phyloP scores from a whole-genome alignment of 2,797 vertebrate species.

The Poeciliopsis presidionis region DNA sequence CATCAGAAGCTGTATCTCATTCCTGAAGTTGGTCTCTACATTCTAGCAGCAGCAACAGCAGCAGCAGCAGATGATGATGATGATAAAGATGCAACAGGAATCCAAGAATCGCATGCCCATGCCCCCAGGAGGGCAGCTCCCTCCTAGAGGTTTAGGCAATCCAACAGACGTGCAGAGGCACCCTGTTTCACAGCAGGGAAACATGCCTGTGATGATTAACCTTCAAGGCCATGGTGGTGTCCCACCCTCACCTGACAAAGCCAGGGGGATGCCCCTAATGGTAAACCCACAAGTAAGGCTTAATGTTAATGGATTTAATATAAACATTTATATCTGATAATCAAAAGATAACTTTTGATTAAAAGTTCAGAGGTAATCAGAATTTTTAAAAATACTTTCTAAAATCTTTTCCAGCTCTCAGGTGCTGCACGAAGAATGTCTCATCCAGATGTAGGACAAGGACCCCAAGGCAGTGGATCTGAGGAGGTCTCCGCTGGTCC shows the following conservation, averaged over 20 bases:
- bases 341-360: not conserved
- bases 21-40: slow-evolving; percentile 1
- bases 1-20: not conserved
- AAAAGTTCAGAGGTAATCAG: not conserved
- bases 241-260: slow-evolving; percentile 94
- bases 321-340: not conserved
- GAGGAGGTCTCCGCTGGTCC: slow-evolving; percentile 83
- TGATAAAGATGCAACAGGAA: slow-evolving; percentile 97
- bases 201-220: slow-evolving; percentile 93
- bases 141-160: slow-evolving; percentile 85
- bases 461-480: slow-evolving; percentile 84
- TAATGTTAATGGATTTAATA: not conserved
- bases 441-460: slow-evolving; percentile 88
- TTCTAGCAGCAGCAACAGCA: slow-evolving; percentile 63
- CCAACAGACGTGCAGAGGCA: slow-evolving; percentile 88
- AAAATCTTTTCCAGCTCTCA: slow-evolving; percentile 70
- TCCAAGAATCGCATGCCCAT: slow-evolving; percentile 91
- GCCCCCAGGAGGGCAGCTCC: slow-evolving; percentile 88
- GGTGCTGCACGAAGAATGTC: slow-evolving; percentile 88
- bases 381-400: not conserved
- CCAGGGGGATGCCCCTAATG: slow-evolving; percentile 88
- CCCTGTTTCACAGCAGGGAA: slow-evolving; percentile 88
- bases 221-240: slow-evolving; percentile 90
- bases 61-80: slow-evolving; percentile 91
- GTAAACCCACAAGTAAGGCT: slow-evolving; percentile 82